phyloP scores from a whole-genome alignment of 2,888 invertebrate species.

The Eupeodes latifasciatus region DNA sequence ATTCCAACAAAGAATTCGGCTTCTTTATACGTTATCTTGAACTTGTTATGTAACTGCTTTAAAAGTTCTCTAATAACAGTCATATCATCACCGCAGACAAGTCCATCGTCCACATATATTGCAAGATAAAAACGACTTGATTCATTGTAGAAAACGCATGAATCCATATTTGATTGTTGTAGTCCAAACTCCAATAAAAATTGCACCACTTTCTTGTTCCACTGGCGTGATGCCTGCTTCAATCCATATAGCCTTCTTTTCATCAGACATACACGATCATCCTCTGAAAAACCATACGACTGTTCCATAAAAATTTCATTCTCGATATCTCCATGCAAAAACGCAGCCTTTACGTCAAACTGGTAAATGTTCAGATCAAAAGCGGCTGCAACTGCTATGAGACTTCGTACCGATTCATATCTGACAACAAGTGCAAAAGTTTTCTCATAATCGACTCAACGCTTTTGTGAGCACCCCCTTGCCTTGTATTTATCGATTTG shows the following conservation, averaged over 20 bases:
- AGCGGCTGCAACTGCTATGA: conserved; percentile 69
- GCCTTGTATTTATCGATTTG: conserved; percentile 62
- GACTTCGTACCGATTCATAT: conserved; percentile 64
- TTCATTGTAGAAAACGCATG: too few relatives aligned
- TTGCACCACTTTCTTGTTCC: too few relatives aligned
- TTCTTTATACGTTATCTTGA: too few relatives aligned
- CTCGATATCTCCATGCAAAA: conserved; percentile 70
- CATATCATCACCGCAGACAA: too few relatives aligned
- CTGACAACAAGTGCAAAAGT: conserved; percentile 73
- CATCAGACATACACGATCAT: conserved; percentile 65
- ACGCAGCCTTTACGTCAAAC: conserved; percentile 75
- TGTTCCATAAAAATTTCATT: conserved; percentile 73
- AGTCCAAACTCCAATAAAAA: too few relatives aligned
- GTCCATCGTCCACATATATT: too few relatives aligned
- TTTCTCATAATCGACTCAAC: conserved; percentile 75
- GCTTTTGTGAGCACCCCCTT: conserved; percentile 71
- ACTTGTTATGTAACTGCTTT: too few relatives aligned
- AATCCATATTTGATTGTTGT: too few relatives aligned
- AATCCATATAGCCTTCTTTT: conserved; percentile 73
- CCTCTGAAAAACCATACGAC: conserved; percentile 66
- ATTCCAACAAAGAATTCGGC: too few relatives aligned
- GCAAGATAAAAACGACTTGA: too few relatives aligned
- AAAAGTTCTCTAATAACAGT: too few relatives aligned
- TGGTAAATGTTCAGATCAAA: conserved; percentile 62
- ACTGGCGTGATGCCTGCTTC: conserved; percentile 44